Percentiles rank a stretch among this genome's conserved stretches.
phyloP scores from a whole-genome alignment of 2,888 invertebrate genomes.

The Spatulosminthurus flaviceps region DNA sequence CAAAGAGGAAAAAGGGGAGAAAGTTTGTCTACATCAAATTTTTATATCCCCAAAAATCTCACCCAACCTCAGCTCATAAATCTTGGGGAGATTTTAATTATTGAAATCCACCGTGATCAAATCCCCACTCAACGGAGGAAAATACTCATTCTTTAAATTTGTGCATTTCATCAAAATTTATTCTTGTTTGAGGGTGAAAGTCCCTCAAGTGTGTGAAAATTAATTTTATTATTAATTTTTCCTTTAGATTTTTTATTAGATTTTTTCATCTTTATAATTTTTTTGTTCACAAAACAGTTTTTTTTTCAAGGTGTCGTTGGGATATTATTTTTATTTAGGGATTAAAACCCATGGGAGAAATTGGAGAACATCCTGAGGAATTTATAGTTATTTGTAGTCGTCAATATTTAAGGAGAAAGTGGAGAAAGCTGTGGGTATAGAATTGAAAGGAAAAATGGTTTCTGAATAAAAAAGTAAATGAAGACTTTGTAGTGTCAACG shows the following conservation, averaged over 20 bases:
- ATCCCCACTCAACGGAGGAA: not conserved
- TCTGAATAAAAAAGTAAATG: not conserved
- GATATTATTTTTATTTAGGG: too few relatives aligned
- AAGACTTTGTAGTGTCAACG: not conserved
- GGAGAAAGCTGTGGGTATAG: slow-evolving; percentile 6
- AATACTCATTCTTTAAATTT: not conserved
- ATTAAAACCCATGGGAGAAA: not conserved
- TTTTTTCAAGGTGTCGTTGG: too few relatives aligned
- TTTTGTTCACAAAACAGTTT: too few relatives aligned
- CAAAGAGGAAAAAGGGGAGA: too few relatives aligned
- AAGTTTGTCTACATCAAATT: too few relatives aligned
- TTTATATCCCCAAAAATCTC: not conserved
- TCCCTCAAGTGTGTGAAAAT: not conserved
- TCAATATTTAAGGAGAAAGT: not conserved
- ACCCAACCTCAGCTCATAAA: not conserved
- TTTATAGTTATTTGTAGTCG: not conserved
- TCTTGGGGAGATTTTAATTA: slow-evolving; percentile 2
- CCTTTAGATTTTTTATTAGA: too few relatives aligned
- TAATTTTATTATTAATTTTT: not conserved
- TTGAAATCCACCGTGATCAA: too few relatives aligned
- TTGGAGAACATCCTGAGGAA: not conserved
- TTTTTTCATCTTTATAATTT: too few relatives aligned
- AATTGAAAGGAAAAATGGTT: slow-evolving; percentile 1
- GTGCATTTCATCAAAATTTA: not conserved
- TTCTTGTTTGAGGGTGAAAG: not conserved